phyloP scores from a whole-genome alignment of 2,888 invertebrate species.

The Abscondita cerata region DNA sequence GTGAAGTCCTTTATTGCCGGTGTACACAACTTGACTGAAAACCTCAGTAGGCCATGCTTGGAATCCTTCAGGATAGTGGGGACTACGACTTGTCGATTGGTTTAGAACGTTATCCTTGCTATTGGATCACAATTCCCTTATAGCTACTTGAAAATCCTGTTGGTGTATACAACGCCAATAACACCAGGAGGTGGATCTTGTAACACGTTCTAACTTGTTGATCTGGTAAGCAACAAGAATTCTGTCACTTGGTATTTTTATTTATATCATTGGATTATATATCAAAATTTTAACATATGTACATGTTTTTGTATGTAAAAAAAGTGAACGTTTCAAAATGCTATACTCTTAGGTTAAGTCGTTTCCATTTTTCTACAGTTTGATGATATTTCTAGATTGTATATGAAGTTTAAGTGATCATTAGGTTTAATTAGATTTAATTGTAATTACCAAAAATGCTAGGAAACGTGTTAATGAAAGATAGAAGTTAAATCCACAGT shows the following conservation, averaged over 20 bases:
- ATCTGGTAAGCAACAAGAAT: constrained; percentile 37
- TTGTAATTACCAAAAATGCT: too few relatives aligned
- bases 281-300: too few relatives aligned
- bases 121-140: constrained; percentile 51
- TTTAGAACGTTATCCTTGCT: constrained; percentile 40
- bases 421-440: too few relatives aligned
- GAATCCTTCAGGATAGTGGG: constrained; percentile 37
- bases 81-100: constrained; percentile 42
- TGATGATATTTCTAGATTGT: too few relatives aligned
- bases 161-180: constrained; percentile 51
- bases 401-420: too few relatives aligned
- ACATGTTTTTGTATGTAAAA: too few relatives aligned
- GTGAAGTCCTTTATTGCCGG: constrained; percentile 51
- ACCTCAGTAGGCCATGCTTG: constrained; percentile 52
- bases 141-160: constrained; percentile 48
- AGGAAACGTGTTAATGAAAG: too few relatives aligned
- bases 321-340: too few relatives aligned
- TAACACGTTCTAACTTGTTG: constrained; percentile 51
- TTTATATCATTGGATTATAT: not conserved
- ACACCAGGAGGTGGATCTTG: constrained; percentile 48
- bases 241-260: constrained; percentile 9
- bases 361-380: too few relatives aligned
- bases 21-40: constrained; percentile 59
- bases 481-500: too few relatives aligned
- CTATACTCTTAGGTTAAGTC: too few relatives aligned